Percentiles rank a stretch among this genome's conserved stretches.
These are phyloP conservation scores for Tachina lurida DNA, from an alignment of 2,888 invertebrate species.

Conservation along the genomic window DNA sequence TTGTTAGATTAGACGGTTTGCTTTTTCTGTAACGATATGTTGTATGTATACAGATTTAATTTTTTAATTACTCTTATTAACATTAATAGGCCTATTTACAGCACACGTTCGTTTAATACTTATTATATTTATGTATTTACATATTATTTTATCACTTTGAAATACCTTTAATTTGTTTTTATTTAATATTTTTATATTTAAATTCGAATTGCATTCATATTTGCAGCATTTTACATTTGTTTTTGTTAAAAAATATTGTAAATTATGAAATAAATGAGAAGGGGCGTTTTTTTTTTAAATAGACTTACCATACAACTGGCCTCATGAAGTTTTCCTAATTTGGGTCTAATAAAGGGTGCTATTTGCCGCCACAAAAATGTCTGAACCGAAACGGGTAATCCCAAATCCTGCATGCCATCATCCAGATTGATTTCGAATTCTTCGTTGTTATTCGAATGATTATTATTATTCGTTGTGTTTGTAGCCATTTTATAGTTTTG, in stretches of 20 bases:
- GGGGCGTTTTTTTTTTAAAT: not conserved
- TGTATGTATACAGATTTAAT: not conserved
- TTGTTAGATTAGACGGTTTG: no score
- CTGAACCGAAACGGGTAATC: constrained; percentile 97
- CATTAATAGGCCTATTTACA: constrained; percentile 76
- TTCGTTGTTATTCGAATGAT: constrained; percentile 78
- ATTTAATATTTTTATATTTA: constrained; percentile 26
- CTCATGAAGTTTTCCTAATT: constrained; percentile 97
- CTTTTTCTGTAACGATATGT: no score
- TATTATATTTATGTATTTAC: constrained; percentile 52
- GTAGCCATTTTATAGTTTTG: constrained; percentile 74
- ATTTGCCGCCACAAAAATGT: constrained; percentile 99
- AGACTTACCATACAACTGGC: constrained; percentile 96
- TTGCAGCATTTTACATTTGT: constrained; percentile 64
- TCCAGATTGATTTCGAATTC: constrained; percentile 84
- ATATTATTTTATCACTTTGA: constrained; percentile 39
- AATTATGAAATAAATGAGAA: not conserved
- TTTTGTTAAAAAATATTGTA: constrained; percentile 25
- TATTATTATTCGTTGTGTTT: constrained; percentile 76
- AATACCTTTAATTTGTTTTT: constrained; percentile 53
- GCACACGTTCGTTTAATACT: constrained; percentile 66
- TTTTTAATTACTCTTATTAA: constrained; percentile 54
- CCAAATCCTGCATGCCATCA: constrained; percentile 88
- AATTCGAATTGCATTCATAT: constrained; percentile 52
- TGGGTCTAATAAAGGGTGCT: constrained; percentile 97